phyloP scores from a whole-genome alignment of 2,888 invertebrate species.

The Drosophila affinis region DNA sequence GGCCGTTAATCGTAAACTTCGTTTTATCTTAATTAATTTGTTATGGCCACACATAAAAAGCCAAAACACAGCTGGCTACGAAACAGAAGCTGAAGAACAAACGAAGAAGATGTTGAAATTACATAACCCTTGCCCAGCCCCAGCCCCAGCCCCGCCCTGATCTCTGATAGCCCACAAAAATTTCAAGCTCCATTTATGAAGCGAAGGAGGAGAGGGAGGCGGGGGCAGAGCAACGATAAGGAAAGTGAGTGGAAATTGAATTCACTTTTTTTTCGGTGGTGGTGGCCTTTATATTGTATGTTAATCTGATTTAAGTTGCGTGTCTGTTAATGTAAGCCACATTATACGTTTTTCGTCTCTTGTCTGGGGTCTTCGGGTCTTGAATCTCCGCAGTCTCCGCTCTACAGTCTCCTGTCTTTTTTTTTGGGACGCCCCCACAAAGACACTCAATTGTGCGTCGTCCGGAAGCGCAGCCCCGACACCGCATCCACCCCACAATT shows the following conservation, averaged over 20 bases:
- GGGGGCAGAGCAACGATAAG: constrained; percentile 17
- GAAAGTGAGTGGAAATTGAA: constrained; percentile 32
- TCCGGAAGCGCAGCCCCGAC: constrained; percentile 5
- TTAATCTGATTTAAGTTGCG: constrained; percentile 58
- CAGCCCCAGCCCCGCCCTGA: constrained; percentile 9
- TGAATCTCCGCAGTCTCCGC: background rate
- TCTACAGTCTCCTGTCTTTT: constrained; percentile 13
- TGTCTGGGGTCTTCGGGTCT: constrained; percentile 13
- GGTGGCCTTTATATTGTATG: constrained; percentile 54
- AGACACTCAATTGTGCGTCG: constrained; percentile 39
- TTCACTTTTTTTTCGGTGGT: constrained; percentile 23
- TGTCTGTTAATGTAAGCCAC: constrained; percentile 47
- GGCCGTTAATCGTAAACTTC: constrained; percentile 25
- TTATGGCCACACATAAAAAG: constrained; percentile 34
- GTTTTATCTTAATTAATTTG: constrained; percentile 54
- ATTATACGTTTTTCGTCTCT: constrained; percentile 16
- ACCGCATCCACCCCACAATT: background rate
- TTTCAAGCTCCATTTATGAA: constrained; percentile 37
- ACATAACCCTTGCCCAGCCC: constrained; percentile 1
- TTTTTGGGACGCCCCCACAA: constrained; percentile 16
- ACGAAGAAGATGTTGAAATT: background rate
- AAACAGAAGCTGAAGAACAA: background rate
- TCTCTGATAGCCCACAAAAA: constrained; percentile 10
- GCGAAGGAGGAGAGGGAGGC: constrained; percentile 16
- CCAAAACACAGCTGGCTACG: background rate